phyloP scores from a whole-genome alignment of 2,888 invertebrate species.

The Linnaemya tessellans region DNA sequence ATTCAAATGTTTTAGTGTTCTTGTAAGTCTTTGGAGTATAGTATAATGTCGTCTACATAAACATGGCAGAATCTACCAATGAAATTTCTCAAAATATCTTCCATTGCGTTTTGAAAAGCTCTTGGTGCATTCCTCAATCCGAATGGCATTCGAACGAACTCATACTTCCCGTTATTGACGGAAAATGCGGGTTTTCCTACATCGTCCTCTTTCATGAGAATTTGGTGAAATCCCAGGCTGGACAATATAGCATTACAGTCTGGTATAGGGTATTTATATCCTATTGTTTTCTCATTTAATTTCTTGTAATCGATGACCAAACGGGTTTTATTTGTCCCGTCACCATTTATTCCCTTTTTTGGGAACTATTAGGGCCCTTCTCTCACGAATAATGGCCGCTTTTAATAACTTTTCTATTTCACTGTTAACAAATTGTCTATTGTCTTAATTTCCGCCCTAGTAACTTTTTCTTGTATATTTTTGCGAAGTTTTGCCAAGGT shows the following conservation, averaged over 20 bases:
- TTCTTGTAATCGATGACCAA: no score
- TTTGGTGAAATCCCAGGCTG: not conserved
- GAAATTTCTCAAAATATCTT: not conserved
- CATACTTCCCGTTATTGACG: conserved; percentile 2
- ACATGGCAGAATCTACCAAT: not conserved
- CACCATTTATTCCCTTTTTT: conserved; percentile 12
- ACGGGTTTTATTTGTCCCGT: conserved; percentile 44
- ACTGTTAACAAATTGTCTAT: conserved; percentile 41
- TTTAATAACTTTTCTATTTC: conserved; percentile 30
- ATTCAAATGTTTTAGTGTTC: no score
- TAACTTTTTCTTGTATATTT: no score
- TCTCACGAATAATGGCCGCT: conserved; percentile 41
- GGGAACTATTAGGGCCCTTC: conserved; percentile 51
- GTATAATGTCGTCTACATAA: not conserved
- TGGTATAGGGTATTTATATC: conserved; percentile 12
- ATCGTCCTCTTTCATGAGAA: conserved; percentile 3
- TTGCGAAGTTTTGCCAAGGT: not conserved
- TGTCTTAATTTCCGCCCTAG: no score
- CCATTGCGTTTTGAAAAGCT: no score
- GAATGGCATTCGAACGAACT: no score
- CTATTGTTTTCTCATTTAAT: no score
- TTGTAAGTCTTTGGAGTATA: not conserved
- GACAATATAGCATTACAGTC: conserved; percentile 13
- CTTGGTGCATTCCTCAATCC: no score
- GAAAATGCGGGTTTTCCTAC: not conserved